Conservation (phyloP, 2,113 vertebrate genomes). For the Lycaon pictus region DNA sequence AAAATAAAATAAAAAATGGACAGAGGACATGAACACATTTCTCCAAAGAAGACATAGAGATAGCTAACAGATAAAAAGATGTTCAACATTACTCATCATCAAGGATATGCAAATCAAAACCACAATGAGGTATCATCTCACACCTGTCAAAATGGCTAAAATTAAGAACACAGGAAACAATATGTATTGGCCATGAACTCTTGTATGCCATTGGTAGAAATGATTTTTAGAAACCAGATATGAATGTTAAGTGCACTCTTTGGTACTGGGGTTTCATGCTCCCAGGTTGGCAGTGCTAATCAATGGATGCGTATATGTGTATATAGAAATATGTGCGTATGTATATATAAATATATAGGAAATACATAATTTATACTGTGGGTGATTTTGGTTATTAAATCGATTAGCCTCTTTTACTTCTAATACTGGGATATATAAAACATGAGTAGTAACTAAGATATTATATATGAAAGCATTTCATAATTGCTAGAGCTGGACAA, state of each 20-base stretch:
- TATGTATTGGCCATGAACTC: too few species aligned
- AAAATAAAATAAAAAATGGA: background rate
- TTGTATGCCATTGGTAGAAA: background rate
- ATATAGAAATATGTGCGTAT: background rate
- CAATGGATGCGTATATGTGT: background rate
- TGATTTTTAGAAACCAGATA: background rate
- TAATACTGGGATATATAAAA: background rate
- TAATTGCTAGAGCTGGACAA: background rate
- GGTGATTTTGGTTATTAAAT: background rate
- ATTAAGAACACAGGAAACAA: too few species aligned
- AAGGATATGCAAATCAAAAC: slow-evolving; percentile 21
- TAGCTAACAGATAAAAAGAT: background rate
- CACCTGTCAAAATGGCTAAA: background rate
- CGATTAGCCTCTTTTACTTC: background rate
- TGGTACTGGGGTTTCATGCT: background rate
- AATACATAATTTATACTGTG: background rate
- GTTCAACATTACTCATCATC: background rate
- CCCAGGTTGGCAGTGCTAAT: background rate
- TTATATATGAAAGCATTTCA: background rate
- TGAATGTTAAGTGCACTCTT: background rate
- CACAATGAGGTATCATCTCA: background rate
- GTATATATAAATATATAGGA: background rate
- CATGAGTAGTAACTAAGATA: background rate
- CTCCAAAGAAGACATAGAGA: background rate
- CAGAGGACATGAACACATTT: background rate